A percentile compares a stretch with the other conserved stretches of the same genome.
Conservation (phyloP, 2,113 vertebrate species). For the Corythaeola cristata region DNA sequence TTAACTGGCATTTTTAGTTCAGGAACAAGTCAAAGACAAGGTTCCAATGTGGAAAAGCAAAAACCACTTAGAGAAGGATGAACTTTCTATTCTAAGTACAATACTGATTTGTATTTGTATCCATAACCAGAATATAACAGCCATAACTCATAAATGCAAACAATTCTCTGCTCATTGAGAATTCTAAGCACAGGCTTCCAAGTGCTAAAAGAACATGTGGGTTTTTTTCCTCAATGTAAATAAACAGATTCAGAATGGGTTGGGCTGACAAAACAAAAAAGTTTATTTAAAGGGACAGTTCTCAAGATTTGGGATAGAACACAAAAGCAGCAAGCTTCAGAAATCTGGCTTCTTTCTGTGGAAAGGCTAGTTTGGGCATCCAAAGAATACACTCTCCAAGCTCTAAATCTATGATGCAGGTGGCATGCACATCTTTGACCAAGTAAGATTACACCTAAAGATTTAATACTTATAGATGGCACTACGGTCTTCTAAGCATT, state of each 20-base stretch:
- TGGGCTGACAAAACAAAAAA: background rate
- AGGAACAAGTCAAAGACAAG: background rate
- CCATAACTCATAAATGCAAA: background rate
- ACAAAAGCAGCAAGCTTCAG: background rate
- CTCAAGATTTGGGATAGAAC: background rate
- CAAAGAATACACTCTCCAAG: background rate
- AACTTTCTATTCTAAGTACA: background rate
- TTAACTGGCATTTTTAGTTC: background rate
- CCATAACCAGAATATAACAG: background rate
- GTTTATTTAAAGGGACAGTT: background rate
- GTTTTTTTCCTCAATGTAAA: background rate
- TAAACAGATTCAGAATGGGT: background rate
- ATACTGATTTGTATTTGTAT: background rate
- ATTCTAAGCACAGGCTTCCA: background rate
- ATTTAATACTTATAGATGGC: background rate
- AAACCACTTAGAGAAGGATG: background rate
- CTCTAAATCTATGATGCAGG: background rate
- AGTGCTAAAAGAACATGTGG: background rate
- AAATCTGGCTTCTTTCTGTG: background rate
- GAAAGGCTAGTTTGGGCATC: background rate
- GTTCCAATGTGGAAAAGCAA: background rate
- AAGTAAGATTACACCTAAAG: background rate
- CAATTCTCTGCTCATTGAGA: background rate
- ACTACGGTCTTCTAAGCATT: background rate
- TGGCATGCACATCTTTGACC: background rate